Conservation (phyloP, 2,797 vertebrate species). For the Coilia nasus region DNA sequence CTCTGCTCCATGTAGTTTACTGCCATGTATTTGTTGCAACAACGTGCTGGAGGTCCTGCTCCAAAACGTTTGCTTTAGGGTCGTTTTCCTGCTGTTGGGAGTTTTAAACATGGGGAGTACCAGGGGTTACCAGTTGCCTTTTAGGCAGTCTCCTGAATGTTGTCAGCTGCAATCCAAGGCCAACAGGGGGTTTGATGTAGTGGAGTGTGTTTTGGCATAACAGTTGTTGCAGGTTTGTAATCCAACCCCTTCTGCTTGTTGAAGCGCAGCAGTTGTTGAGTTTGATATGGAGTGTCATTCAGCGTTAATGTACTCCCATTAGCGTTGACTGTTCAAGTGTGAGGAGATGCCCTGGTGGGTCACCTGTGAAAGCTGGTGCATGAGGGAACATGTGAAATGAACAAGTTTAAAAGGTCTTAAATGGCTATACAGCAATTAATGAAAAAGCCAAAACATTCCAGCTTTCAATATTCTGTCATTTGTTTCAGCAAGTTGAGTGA, state of each 20-base stretch:
- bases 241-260: neutral
- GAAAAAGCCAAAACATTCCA: neutral
- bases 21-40: neutral
- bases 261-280: neutral
- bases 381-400: neutral
- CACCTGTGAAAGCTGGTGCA: neutral
- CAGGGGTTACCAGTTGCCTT: neutral
- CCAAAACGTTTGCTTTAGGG: neutral
- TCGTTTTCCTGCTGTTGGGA: neutral
- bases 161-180: neutral
- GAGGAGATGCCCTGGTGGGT: neutral
- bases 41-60: neutral
- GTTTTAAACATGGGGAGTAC: neutral
- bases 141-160: neutral
- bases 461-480: neutral
- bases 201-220: conserved; percentile 13
- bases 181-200: neutral
- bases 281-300: neutral
- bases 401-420: neutral
- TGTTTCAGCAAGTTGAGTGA: neutral
- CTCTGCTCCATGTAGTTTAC: neutral
- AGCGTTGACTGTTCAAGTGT: neutral
- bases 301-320: neutral
- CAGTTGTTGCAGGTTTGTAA: neutral
- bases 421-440: neutral